Evolutionary conservation across 2,888 invertebrate genomes (phyloP).

Genomic region (Dynastes maya): DNA sequence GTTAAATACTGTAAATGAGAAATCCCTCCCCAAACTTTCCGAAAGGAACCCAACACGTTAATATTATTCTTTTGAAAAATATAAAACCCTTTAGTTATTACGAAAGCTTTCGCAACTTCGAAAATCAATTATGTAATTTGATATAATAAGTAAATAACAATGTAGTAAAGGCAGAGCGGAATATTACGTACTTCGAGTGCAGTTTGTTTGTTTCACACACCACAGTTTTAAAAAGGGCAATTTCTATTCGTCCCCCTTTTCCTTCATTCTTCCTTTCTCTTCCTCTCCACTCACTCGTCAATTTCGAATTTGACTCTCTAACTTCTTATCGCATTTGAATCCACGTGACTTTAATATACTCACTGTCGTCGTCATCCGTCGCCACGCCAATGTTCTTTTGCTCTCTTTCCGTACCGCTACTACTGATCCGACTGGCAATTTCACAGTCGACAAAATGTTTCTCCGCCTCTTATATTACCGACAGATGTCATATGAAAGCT

Average conservation of each 20-base stretch:
- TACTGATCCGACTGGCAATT: constrained; percentile 42
- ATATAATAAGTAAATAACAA: too few species aligned
- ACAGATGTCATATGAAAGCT: constrained; percentile 47
- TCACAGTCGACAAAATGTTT: constrained; percentile 44
- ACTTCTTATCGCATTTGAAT: constrained; percentile 51
- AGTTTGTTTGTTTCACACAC: too few species aligned
- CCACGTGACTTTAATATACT: constrained; percentile 51
- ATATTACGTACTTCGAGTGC: too few species aligned
- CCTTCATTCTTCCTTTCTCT: constrained; percentile 3
- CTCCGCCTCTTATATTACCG: constrained; percentile 47
- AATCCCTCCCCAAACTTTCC: too few species aligned
- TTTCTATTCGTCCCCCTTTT: constrained; percentile 30
- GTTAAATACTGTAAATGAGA: too few species aligned
- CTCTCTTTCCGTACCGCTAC: constrained; percentile 15
- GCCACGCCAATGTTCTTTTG: constrained; percentile 6
- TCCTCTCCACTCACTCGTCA: constrained; percentile 13
- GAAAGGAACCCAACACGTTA: too few species aligned
- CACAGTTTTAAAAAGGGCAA: constrained; percentile 19
- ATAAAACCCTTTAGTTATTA: too few species aligned
- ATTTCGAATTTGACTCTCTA: constrained; percentile 39
- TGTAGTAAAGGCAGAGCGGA: too few species aligned
- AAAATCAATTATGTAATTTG: too few species aligned
- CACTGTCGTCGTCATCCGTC: constrained; percentile 30
- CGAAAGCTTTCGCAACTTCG: too few species aligned
- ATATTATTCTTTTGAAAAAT: too few species aligned